phyloP scores from a whole-genome alignment of 1,140 invertebrate genomes.

The Bacillus rossius region DNA sequence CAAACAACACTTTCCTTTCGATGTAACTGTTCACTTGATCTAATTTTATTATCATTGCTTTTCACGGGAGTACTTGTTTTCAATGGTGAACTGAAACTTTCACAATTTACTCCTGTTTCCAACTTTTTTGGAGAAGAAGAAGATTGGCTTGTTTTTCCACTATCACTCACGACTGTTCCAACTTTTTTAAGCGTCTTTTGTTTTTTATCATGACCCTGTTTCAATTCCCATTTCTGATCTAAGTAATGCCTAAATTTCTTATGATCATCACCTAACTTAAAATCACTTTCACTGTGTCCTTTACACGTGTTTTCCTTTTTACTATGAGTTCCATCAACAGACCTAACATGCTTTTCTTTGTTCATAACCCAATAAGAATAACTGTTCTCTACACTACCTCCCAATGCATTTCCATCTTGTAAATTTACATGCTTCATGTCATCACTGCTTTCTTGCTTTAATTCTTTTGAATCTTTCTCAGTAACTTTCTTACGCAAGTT shows the following conservation, averaged over 20 bases:
- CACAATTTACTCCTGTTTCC: conserved; percentile 1
- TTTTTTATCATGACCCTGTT: neutral
- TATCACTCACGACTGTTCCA: neutral
- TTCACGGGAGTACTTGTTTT: neutral
- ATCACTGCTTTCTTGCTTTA: neutral
- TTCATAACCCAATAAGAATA: neutral
- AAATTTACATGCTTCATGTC: neutral
- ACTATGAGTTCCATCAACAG: no score
- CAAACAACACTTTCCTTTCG: conserved; percentile 8
- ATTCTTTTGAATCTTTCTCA: conserved; percentile 8
- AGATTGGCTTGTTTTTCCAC: neutral
- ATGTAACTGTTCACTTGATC: neutral
- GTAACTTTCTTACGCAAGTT: neutral
- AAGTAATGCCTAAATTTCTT: conserved; percentile 1
- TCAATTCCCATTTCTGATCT: conserved; percentile 10
- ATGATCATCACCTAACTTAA: conserved; percentile 13
- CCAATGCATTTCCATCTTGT: neutral
- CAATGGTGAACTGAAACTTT: neutral
- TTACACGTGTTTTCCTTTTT: no score
- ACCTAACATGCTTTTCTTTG: neutral
- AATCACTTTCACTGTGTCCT: neutral
- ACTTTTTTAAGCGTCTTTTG: conserved; percentile 10
- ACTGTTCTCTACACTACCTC: neutral
- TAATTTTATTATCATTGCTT: neutral
- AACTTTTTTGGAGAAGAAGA: neutral